Evolutionary conservation across 1,140 invertebrate genomes (phyloP).

Genomic region (Agrypnia vestita): DNA sequence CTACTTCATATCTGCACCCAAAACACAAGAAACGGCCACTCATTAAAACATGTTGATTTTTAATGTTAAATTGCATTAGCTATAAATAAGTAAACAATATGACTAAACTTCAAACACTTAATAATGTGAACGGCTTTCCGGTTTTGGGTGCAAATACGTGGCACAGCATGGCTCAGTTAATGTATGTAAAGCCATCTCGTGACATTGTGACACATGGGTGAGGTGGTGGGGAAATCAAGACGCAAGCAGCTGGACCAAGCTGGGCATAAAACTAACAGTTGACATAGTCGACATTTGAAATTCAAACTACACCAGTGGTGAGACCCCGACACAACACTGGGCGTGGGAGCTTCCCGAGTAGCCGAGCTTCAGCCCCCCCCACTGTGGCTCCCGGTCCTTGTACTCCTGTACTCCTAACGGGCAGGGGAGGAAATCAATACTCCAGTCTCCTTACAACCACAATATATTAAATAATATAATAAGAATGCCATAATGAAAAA

Average conservation of each 20-base stretch:
- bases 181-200: no score
- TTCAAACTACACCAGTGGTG: constrained; percentile 48
- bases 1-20: no score
- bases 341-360: background rate
- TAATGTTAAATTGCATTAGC: no score
- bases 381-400: background rate
- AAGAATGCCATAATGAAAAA: constrained; percentile 74
- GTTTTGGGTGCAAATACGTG: no score
- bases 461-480: constrained; percentile 76
- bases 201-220: background rate
- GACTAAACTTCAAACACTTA: no score
- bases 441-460: constrained; percentile 74
- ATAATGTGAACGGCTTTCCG: no score
- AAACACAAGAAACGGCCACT: no score
- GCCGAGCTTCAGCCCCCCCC: background rate
- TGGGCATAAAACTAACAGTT: constrained; percentile 56
- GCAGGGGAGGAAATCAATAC: constrained; percentile 70
- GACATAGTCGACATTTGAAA: constrained; percentile 17
- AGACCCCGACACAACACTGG: background rate
- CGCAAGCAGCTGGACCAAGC: constrained; percentile 47
- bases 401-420: constrained; percentile 25
- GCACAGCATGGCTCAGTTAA: no score
- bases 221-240: background rate
- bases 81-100: no score
- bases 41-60: no score